phyloP scores from a whole-genome alignment of 2,888 invertebrate genomes.

The Platerodrilus igneus region DNA sequence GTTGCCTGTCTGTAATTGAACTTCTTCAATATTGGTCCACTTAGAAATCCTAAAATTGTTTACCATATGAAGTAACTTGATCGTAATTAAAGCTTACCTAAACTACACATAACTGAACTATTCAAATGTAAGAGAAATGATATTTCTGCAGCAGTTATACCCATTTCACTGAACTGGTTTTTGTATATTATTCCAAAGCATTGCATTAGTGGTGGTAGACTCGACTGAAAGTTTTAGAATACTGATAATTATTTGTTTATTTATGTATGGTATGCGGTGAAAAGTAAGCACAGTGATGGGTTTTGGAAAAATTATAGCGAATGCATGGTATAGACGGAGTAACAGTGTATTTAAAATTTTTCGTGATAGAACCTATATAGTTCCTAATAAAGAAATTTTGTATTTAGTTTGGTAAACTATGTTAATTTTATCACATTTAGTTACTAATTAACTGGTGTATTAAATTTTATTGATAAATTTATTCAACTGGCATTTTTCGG shows the following conservation, averaged over 20 bases:
- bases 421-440: too few relatives aligned
- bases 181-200: constrained; percentile 48
- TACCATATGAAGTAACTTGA: not conserved
- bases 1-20: constrained; percentile 46
- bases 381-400: too few relatives aligned
- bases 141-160: constrained; percentile 44
- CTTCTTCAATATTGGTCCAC: constrained; percentile 47
- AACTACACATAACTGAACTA: constrained; percentile 44
- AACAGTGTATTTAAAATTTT: too few relatives aligned
- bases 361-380: too few relatives aligned
- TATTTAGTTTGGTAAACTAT: too few relatives aligned
- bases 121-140: constrained; percentile 48
- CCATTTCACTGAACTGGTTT: constrained; percentile 41
- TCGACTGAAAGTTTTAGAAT: constrained; percentile 41
- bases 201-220: constrained; percentile 44
- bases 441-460: too few relatives aligned
- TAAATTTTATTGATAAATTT: too few relatives aligned
- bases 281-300: too few relatives aligned
- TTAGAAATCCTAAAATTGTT: constrained; percentile 42
- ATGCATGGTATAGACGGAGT: too few relatives aligned
- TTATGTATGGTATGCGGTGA: not conserved
- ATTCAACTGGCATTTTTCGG: too few relatives aligned
- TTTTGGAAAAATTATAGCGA: too few relatives aligned
- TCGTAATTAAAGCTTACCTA: constrained; percentile 37
- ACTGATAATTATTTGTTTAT: not conserved